Conservation (phyloP, 2,888 invertebrate species). For the Priocnemis perturbator region DNA sequence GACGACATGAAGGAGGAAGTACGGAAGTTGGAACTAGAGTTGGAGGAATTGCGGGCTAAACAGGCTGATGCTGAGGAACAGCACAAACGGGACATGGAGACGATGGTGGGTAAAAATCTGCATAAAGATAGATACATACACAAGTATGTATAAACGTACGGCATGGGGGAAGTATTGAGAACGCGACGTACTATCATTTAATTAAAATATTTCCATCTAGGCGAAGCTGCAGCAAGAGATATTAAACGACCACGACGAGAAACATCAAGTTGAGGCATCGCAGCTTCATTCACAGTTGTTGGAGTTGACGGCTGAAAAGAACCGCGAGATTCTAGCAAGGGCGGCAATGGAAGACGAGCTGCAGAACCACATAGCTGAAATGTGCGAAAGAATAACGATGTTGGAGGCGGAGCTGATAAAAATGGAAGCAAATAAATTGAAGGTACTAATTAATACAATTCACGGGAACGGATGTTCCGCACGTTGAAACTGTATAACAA, state of each 20-base stretch:
- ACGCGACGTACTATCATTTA: not conserved
- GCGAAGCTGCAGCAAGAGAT: constrained; percentile 63
- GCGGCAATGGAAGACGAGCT: constrained; percentile 45
- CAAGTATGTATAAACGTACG: not conserved
- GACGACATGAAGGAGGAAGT: constrained; percentile 64
- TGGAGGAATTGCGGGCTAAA: constrained; percentile 51
- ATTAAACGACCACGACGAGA: constrained; percentile 54
- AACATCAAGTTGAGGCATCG: constrained; percentile 53
- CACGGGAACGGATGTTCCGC: too few species aligned
- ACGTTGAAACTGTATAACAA: too few species aligned
- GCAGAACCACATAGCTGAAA: constrained; percentile 41
- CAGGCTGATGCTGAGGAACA: constrained; percentile 55
- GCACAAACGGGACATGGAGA: constrained; percentile 63
- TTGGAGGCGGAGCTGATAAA: constrained; percentile 41
- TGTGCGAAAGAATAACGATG: constrained; percentile 34
- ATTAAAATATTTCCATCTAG: constrained; percentile 41
- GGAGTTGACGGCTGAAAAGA: constrained; percentile 46
- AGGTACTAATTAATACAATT: constrained; percentile 19
- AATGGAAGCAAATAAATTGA: constrained; percentile 34
- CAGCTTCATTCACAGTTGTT: constrained; percentile 54
- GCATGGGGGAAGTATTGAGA: not conserved
- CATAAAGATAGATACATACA: too few species aligned
- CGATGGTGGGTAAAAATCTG: constrained; percentile 53
- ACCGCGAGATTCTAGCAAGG: constrained; percentile 44
- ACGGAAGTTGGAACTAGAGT: constrained; percentile 48